phyloP scores from a whole-genome alignment of 2,888 invertebrate genomes.

The Caenorhabditis uteleia region DNA sequence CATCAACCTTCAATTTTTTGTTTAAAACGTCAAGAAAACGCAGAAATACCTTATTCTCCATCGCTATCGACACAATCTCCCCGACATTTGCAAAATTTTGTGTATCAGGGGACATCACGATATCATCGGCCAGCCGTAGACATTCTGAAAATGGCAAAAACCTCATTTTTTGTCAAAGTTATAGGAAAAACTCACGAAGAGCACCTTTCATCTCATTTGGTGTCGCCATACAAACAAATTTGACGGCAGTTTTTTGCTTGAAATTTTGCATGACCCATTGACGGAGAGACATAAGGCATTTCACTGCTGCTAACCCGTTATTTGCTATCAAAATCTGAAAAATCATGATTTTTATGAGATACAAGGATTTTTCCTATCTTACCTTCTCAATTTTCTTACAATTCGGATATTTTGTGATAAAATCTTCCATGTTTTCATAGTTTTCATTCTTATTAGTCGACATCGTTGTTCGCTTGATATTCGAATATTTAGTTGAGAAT shows the following conservation, averaged over 20 bases:
- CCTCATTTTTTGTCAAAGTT: not conserved
- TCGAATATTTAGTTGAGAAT: too few relatives aligned
- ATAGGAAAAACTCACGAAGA: constrained; percentile 17
- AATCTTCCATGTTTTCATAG: too few relatives aligned
- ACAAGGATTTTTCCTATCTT: too few relatives aligned
- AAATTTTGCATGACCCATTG: constrained; percentile 24
- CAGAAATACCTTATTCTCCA: too few relatives aligned
- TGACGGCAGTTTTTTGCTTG: constrained; percentile 9
- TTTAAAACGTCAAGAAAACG: too few relatives aligned
- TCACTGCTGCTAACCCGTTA: constrained; percentile 40
- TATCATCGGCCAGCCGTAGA: constrained; percentile 98
- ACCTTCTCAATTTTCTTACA: too few relatives aligned
- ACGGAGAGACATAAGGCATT: constrained; percentile 26
- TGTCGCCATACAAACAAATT: constrained; percentile 30
- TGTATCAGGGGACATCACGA: constrained; percentile 96
- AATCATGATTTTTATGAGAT: too few relatives aligned
- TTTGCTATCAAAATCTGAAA: constrained; percentile 37
- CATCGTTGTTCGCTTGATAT: too few relatives aligned
- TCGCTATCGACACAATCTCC: constrained; percentile 94
- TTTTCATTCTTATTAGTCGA: too few relatives aligned
- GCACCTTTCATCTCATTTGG: constrained; percentile 24
- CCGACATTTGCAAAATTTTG: constrained; percentile 99
- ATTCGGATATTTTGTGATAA: too few relatives aligned
- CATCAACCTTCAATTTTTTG: constrained; percentile 73
- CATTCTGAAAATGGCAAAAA: constrained; percentile 89